phyloP scores from a whole-genome alignment of 2,797 vertebrate genomes.

The Sebastes hubbsi region DNA sequence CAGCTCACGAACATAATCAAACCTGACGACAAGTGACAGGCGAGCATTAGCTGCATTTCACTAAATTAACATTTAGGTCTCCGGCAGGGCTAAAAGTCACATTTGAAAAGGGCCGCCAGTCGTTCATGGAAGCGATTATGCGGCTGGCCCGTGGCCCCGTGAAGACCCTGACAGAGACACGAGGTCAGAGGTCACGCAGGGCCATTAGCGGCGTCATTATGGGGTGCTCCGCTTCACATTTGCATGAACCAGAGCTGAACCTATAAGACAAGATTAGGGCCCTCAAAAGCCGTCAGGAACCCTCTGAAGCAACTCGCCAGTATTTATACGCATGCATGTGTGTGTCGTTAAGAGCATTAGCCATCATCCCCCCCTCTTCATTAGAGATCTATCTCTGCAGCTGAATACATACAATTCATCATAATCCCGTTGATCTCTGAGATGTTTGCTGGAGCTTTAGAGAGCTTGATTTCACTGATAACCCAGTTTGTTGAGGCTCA shows the following conservation, averaged over 20 bases:
- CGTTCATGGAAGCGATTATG: conserved; percentile 83
- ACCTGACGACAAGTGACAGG: conserved; percentile 85
- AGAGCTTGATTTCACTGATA: conserved; percentile 65
- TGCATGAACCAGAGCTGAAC: conserved; percentile 38
- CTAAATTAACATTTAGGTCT: conserved; percentile 81
- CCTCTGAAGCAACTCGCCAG: neutral
- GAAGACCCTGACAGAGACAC: conserved; percentile 76
- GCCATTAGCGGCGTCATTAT: conserved; percentile 80
- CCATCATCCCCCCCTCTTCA: conserved; percentile 24
- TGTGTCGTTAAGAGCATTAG: conserved; percentile 58
- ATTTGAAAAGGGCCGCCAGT: conserved; percentile 72
- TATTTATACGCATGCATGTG: conserved; percentile 6
- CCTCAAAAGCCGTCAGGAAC: conserved; percentile 6
- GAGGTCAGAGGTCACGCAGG: conserved; percentile 71
- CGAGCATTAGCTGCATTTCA: conserved; percentile 78
- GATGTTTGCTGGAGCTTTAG: conserved; percentile 64
- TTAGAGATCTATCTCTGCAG: conserved; percentile 55
- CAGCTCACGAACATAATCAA: conserved; percentile 76
- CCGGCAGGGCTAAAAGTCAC: conserved; percentile 73
- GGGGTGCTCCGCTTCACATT: conserved; percentile 62
- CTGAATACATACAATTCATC: conserved; percentile 65
- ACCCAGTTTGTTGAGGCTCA: conserved; percentile 72
- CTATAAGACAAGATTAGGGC: conserved; percentile 25
- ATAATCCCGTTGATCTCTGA: conserved; percentile 70
- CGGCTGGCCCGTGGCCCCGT: conserved; percentile 73